Evolutionary conservation across 2,888 invertebrate genomes (phyloP).

Genomic region (Lissocephala sabroskyi): DNA sequence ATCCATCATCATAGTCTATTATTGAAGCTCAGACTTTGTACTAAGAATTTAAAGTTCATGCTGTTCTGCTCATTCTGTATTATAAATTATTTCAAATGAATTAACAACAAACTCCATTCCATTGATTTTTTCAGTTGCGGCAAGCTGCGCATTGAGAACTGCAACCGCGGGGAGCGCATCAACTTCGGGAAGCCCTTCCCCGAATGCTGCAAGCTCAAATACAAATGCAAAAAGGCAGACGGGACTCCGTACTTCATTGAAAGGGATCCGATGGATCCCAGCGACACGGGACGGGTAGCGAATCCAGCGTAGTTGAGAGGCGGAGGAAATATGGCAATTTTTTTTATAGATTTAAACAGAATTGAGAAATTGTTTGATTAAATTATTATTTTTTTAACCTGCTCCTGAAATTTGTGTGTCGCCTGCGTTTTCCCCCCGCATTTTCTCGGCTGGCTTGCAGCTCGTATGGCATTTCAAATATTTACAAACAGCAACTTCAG

Average conservation of each 20-base stretch:
- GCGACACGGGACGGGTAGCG: conserved; percentile 21
- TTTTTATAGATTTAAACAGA: background rate
- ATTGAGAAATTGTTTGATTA: conserved; percentile 3
- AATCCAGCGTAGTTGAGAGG: conserved; percentile 40
- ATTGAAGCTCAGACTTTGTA: too few relatives aligned
- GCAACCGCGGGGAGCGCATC: conserved; percentile 67
- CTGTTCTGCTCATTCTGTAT: too few relatives aligned
- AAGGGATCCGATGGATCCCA: conserved; percentile 33
- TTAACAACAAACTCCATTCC: too few relatives aligned
- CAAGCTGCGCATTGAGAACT: conserved; percentile 57
- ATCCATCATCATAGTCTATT: too few relatives aligned
- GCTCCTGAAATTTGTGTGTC: background rate
- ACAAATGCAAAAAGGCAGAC: conserved; percentile 64
- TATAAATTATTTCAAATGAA: too few relatives aligned
- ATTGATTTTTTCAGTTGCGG: conserved; percentile 60
- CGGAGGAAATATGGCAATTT: too few relatives aligned
- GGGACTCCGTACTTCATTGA: conserved; percentile 63
- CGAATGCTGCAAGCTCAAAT: conserved; percentile 63
- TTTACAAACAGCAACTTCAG: too few relatives aligned
- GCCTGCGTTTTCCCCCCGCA: too few relatives aligned
- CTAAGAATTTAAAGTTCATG: too few relatives aligned
- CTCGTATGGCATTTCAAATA: too few relatives aligned
- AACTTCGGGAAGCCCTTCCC: conserved; percentile 60
- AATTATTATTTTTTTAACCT: background rate
- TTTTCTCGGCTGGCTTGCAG: too few relatives aligned